phyloP scores from a whole-genome alignment of 2,113 vertebrate genomes.

The human (Homo sapiens) region GRCh38 chr3:193950501-193951000 shows the following conservation, averaged over 20 bases:
- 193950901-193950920: constrained; percentile 60
- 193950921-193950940: constrained; percentile 66
- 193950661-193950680: constrained; percentile 30
- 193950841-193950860: not conserved
- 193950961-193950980: constrained; percentile 26
- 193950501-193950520: not conserved
- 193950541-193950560: too few relatives aligned
- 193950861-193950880: constrained; percentile 27
- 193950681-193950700: not conserved
- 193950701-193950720: not conserved
- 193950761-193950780: not conserved
- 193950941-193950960: constrained; percentile 41
- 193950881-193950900: constrained; percentile 53
- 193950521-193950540: not conserved
- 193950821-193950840: constrained; percentile 29
- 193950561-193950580: not conserved
- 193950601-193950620: not conserved
- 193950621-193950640: not conserved
- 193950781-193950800: constrained; percentile 35
- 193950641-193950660: not conserved
- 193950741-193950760: not conserved
- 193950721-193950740: constrained; percentile 30
- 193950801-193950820: constrained; percentile 32
- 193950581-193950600: not conserved
- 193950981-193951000: constrained; percentile 30